phyloP scores from a whole-genome alignment of 1,140 invertebrate species.

The Chelonus insularis region DNA sequence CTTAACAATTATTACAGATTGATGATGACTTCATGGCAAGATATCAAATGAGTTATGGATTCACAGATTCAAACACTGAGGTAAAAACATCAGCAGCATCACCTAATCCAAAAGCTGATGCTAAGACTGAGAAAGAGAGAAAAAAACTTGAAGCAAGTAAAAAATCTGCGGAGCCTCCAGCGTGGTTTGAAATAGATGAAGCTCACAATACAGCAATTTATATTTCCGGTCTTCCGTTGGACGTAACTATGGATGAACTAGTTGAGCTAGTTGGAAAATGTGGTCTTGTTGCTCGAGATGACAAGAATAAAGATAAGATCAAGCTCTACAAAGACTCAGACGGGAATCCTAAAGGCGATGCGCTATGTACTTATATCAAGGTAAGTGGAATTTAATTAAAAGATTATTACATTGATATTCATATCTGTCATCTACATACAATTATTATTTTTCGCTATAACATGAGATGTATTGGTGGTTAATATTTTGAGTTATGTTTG shows the following conservation, averaged over 20 bases:
- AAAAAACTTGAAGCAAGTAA: constrained; percentile 47
- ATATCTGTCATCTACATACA: too few relatives aligned
- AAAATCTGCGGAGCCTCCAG: constrained; percentile 54
- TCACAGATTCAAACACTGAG: neutral
- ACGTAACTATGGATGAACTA: constrained; percentile 89
- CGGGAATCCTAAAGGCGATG: constrained; percentile 93
- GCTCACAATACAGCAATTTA: constrained; percentile 97
- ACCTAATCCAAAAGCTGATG: constrained; percentile 29
- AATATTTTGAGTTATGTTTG: too few relatives aligned
- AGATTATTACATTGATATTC: neutral
- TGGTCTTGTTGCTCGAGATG: constrained; percentile 92
- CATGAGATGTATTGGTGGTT: too few relatives aligned
- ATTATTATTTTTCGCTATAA: too few relatives aligned
- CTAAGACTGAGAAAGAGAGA: constrained; percentile 25
- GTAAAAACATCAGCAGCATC: constrained; percentile 25
- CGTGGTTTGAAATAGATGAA: constrained; percentile 94
- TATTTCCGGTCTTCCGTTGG: constrained; percentile 87
- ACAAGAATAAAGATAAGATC: constrained; percentile 84
- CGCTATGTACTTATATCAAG: constrained; percentile 96
- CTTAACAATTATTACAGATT: constrained; percentile 62
- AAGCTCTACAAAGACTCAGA: constrained; percentile 90
- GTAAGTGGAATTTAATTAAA: constrained; percentile 52
- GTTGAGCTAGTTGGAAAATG: constrained; percentile 93
- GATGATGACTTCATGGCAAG: constrained; percentile 95
- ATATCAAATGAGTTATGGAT: constrained; percentile 94